phyloP scores from a whole-genome alignment of 2,888 invertebrate genomes.

The Augochlorella aurata region DNA sequence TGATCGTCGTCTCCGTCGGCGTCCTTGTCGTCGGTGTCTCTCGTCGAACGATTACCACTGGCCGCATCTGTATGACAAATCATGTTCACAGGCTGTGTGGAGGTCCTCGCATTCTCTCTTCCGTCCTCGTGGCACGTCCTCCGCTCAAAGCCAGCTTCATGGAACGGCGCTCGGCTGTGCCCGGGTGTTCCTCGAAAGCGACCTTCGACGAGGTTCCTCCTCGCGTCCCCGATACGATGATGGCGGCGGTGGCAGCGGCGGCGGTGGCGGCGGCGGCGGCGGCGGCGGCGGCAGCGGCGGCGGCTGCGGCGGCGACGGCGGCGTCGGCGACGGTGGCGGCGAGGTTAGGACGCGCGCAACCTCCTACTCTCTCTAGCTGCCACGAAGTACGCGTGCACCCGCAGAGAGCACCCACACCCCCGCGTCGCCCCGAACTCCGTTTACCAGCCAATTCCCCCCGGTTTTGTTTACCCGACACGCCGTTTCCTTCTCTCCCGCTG shows the following conservation, averaged over 20 bases:
- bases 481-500: neutral
- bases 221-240: conserved; percentile 45
- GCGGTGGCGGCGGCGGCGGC: conserved; percentile 26
- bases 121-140: conserved; percentile 58
- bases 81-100: conserved; percentile 78
- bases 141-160: conserved; percentile 64
- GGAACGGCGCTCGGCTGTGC: conserved; percentile 49
- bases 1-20: conserved; percentile 59
- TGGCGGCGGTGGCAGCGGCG: conserved; percentile 22
- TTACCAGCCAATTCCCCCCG: neutral
- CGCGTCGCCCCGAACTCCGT: conserved; percentile 9
- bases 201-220: conserved; percentile 38
- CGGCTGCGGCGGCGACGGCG: conserved; percentile 24
- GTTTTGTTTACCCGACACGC: neutral
- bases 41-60: conserved; percentile 76
- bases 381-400: conserved; percentile 7
- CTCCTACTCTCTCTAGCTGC: conserved; percentile 14
- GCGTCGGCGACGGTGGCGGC: conserved; percentile 17
- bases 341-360: conserved; percentile 60
- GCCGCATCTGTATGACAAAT: conserved; percentile 77
- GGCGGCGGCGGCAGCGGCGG: conserved; percentile 26
- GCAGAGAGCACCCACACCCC: conserved; percentile 10
- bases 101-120: conserved; percentile 78
- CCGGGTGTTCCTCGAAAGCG: conserved; percentile 40
- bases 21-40: conserved; percentile 69